phyloP scores from a whole-genome alignment of 2,888 invertebrate species.

The Beris chalybata region DNA sequence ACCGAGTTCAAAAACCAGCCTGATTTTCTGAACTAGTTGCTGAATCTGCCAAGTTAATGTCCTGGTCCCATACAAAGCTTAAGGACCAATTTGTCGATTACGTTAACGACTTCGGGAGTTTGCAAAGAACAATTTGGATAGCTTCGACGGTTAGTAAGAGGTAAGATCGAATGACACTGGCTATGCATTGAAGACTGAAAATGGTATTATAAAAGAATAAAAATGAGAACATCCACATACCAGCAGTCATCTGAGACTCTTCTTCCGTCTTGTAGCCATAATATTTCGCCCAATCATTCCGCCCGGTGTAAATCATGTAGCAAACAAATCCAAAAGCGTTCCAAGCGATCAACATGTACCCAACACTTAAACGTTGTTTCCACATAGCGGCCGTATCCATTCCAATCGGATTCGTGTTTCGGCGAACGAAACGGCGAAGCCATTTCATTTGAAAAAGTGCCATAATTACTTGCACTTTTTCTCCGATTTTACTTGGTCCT shows the following conservation, averaged over 20 bases:
- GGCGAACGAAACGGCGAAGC: slow-evolving; percentile 59
- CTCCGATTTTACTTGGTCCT: not conserved
- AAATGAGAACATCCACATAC: slow-evolving; percentile 49
- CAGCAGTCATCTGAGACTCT: slow-evolving; percentile 61
- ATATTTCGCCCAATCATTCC: slow-evolving; percentile 68
- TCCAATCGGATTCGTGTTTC: slow-evolving; percentile 58
- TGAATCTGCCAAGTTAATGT: no score
- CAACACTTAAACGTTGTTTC: slow-evolving; percentile 65
- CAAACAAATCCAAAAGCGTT: slow-evolving; percentile 69
- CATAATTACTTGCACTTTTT: slow-evolving; percentile 44
- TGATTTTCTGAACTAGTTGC: no score
- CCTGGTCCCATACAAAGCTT: no score
- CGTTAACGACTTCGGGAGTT: no score
- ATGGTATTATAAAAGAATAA: not conserved
- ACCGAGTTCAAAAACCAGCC: no score
- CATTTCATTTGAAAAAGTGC: slow-evolving; percentile 57
- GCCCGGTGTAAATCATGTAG: slow-evolving; percentile 64
- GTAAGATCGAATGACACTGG: not conserved
- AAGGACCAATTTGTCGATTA: no score
- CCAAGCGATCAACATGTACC: slow-evolving; percentile 70
- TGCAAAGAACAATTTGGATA: no score
- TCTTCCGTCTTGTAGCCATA: slow-evolving; percentile 67
- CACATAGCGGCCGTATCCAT: slow-evolving; percentile 60
- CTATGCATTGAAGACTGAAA: not conserved
- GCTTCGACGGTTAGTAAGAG: not conserved